phyloP scores from a whole-genome alignment of 2,113 vertebrate species.

The Phaethon lepturus region DNA sequence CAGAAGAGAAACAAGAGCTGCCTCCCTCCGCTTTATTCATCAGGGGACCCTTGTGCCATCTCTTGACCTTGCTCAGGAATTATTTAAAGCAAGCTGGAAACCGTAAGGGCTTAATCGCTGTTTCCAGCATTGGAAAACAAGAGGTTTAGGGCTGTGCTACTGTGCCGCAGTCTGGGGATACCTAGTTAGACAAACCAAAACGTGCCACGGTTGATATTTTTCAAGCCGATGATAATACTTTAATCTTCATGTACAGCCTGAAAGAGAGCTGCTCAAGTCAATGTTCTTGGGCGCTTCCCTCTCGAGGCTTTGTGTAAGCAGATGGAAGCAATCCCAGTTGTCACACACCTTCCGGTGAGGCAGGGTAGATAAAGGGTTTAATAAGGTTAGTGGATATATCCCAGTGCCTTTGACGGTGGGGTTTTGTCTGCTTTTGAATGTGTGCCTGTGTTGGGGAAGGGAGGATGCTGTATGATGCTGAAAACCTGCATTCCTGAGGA shows the following conservation, averaged over 20 bases:
- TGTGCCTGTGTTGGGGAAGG: background rate
- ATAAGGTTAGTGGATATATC: background rate
- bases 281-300: background rate
- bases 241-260: background rate
- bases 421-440: background rate
- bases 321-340: background rate
- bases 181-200: background rate
- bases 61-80: background rate
- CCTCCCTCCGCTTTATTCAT: background rate
- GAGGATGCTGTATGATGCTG: background rate
- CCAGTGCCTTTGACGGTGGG: background rate
- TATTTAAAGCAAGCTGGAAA: background rate
- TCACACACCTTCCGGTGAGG: background rate
- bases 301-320: background rate
- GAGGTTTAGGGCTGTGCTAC: background rate
- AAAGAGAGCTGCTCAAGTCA: background rate
- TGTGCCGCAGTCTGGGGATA: accelerated
- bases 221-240: background rate
- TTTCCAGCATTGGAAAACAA: background rate
- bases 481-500: background rate
- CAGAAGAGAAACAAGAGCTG: background rate
- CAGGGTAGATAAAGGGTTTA: background rate
- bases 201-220: background rate
- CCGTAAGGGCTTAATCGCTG: background rate
- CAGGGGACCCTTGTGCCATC: background rate